Evolutionary conservation across 2,888 invertebrate species (phyloP).

Genomic region (Xestia rhomboidea): DNA sequence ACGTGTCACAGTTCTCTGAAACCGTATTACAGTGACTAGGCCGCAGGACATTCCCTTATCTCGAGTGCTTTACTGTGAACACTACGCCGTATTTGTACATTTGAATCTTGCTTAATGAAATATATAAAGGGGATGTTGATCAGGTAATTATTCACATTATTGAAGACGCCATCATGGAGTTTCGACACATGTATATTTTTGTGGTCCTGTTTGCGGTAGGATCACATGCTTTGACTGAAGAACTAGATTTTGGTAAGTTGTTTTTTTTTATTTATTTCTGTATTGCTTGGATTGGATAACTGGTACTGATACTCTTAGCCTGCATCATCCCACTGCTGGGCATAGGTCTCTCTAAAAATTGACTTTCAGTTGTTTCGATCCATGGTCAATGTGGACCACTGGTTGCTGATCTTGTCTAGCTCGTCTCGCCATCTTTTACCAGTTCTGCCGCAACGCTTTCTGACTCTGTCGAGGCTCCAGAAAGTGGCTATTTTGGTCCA

Average conservation of each 20-base stretch:
- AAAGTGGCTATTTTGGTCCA: too few species aligned
- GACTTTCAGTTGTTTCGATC: too few species aligned
- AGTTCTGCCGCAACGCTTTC: too few species aligned
- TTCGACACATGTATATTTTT: slow-evolving; percentile 19
- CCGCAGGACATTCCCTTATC: slow-evolving; percentile 46
- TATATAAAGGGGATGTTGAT: slow-evolving; percentile 37
- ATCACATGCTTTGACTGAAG: slow-evolving; percentile 8
- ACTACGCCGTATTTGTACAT: not conserved
- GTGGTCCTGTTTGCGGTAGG: slow-evolving; percentile 16
- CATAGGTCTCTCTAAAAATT: too few species aligned
- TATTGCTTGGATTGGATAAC: not conserved
- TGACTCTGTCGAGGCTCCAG: too few species aligned
- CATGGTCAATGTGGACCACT: too few species aligned
- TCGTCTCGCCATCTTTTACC: too few species aligned
- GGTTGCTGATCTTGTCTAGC: too few species aligned
- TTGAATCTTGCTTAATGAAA: slow-evolving; percentile 2
- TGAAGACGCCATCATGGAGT: slow-evolving; percentile 37
- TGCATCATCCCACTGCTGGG: too few species aligned
- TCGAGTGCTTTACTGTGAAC: slow-evolving; percentile 7
- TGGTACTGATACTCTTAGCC: too few species aligned
- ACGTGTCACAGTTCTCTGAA: slow-evolving; percentile 29
- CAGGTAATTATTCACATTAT: slow-evolving; percentile 39
- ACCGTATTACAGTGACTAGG: not conserved
- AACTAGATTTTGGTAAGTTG: slow-evolving; percentile 24
- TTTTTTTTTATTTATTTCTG: not conserved